phyloP scores from a whole-genome alignment of 1,140 invertebrate species.

The Archivesica marissinica region DNA sequence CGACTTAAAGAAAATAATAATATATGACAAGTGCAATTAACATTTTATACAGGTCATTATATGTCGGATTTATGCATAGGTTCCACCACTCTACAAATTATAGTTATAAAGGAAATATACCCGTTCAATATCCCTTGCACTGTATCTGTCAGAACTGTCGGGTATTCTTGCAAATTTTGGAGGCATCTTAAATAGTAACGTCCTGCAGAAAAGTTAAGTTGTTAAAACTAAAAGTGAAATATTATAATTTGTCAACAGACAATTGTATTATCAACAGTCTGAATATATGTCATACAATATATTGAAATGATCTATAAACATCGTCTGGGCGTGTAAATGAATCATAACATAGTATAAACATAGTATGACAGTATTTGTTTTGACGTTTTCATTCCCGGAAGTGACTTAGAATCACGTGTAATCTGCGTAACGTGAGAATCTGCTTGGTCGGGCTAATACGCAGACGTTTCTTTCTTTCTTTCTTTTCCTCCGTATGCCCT shows the following conservation, averaged over 20 bases:
- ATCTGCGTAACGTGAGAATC: slow-evolving; percentile 8
- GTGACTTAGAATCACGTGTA: slow-evolving; percentile 23
- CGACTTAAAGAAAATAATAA: too few relatives aligned
- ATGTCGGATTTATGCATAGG: too few relatives aligned
- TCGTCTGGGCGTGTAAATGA: not conserved
- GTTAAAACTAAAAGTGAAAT: too few relatives aligned
- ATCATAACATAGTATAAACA: not conserved
- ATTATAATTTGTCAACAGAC: too few relatives aligned
- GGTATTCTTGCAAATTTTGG: slow-evolving; percentile 77
- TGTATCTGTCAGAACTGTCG: slow-evolving; percentile 63
- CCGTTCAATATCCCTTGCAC: slow-evolving; percentile 69
- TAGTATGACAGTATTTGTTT: not conserved
- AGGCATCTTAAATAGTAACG: slow-evolving; percentile 66
- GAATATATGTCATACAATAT: not conserved
- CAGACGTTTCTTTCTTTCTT: too few relatives aligned
- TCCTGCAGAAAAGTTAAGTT: not conserved
- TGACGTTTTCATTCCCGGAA: slow-evolving; percentile 12
- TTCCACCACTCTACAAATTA: too few relatives aligned
- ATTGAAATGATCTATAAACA: not conserved
- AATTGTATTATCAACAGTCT: not conserved
- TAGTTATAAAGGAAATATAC: slow-evolving; percentile 51
- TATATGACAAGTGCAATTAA: too few relatives aligned
- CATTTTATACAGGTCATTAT: too few relatives aligned
- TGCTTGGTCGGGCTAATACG: too few relatives aligned
- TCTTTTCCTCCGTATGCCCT: too few relatives aligned